Base-by-base conservation (phyloP, 2,797 vertebrate species). In the Mustela erminea region DNA sequence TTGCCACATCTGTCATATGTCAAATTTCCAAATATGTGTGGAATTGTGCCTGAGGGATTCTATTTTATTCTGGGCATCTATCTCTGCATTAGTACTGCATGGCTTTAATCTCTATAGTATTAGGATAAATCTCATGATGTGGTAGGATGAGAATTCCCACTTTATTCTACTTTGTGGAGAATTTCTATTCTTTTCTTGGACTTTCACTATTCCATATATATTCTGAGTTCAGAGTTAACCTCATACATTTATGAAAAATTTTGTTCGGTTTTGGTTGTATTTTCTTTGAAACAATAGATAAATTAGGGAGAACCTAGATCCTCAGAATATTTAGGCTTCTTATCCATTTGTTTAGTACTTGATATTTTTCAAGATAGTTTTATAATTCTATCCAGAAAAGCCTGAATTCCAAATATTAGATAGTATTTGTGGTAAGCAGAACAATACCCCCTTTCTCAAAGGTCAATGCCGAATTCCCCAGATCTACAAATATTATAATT, bases 221-320 rank as follows among this genome's bases (percentile, higher is more conserved):
- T 41, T 41, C 38, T 41, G 38, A 91, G 12, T 27, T 95, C 77
- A 93, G 60, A 95, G 91, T 77, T 17, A 75, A n/a, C 43, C 66
- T 93, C 52, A 78, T 56, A 91, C 46, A 90, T 87, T 95, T 70
- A 83, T 70, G 8, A 43, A 49, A 93, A 82, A 66, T 32, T 21
- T 87, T 21, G 38, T 70, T 52, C 77, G 29, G 56, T 78, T 90
- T 90, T 90, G 74, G 86, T 13, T 84, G 25, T 60, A 77, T n/a
- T 86, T 95, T 32, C 64, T 90, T 93, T 75, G 49, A 95, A 90
- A 90, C n/a, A 72, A 90, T 35, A 72, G n/a, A 52, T 75, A 87
- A 95, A 78, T 58, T 62, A 15, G 27, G 9, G 13, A 88, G n/a
- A 78, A 66, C 17, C 54, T 29, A 62, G 21, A 74, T 83, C 5